Evolutionary conservation across 2,888 invertebrate species (phyloP).

Genomic region (Amblyjoppa proteus): DNA sequence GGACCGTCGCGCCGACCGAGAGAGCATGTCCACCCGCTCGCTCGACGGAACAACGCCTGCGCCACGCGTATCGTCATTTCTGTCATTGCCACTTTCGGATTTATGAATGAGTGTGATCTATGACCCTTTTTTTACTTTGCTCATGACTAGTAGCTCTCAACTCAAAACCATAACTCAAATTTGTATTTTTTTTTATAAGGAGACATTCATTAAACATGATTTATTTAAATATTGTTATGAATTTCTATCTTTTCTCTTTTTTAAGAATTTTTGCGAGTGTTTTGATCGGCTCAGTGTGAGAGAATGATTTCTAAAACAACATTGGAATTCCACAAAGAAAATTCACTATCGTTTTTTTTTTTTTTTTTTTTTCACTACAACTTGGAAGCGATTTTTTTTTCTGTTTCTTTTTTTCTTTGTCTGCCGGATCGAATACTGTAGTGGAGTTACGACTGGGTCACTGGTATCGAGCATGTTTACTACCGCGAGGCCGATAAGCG

Average conservation of each 20-base stretch:
- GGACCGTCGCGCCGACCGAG: not conserved
- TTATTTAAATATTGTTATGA: not conserved
- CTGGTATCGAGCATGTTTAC: slow-evolving; percentile 25
- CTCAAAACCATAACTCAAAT: not conserved
- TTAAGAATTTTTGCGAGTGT: not conserved
- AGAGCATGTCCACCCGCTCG: slow-evolving; percentile 36
- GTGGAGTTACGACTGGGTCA: slow-evolving; percentile 6
- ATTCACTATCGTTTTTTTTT: slow-evolving; percentile 7
- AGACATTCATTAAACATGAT: not conserved
- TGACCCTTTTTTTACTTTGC: not conserved
- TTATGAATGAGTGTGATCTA: slow-evolving; percentile 39
- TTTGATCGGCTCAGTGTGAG: not conserved
- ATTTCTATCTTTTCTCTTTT: not conserved
- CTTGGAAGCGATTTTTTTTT: slow-evolving; percentile 18
- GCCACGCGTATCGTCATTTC: slow-evolving; percentile 26
- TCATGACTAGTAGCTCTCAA: not conserved
- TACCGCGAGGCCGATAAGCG: slow-evolving; percentile 51
- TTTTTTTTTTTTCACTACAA: slow-evolving; percentile 29
- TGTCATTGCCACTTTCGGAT: slow-evolving; percentile 12
- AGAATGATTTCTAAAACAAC: not conserved
- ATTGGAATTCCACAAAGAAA: not conserved
- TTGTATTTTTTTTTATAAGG: not conserved
- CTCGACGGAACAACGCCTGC: slow-evolving; percentile 2
- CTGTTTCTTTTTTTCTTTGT: slow-evolving; percentile 1
- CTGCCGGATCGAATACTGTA: slow-evolving; percentile 17